Percentiles rank a stretch among this genome's conserved stretches.
These are phyloP conservation scores for Atethmia centrago DNA, from an alignment of 2,888 invertebrate species.

Conservation along the genomic window DNA sequence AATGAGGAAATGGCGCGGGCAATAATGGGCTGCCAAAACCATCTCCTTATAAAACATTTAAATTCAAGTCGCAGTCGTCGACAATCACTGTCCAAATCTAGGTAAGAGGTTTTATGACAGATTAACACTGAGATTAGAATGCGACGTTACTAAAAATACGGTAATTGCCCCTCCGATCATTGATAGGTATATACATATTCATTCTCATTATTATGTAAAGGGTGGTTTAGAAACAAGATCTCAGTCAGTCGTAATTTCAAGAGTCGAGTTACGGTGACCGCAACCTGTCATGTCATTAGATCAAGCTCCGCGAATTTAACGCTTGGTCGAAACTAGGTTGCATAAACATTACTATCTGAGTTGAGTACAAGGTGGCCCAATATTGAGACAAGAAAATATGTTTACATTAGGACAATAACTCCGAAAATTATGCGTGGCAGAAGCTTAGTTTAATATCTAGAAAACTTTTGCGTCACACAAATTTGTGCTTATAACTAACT, in stretches of 20 bases:
- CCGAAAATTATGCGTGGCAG: background rate
- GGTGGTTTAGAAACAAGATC: conserved; percentile 31
- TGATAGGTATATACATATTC: background rate
- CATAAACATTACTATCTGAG: conserved; percentile 29
- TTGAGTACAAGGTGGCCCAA: background rate
- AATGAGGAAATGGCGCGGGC: background rate
- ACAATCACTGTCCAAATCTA: background rate
- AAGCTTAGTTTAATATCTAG: background rate
- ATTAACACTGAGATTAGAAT: too few species aligned
- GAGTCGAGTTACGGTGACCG: conserved; percentile 53
- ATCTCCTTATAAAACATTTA: background rate
- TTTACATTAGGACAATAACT: conserved; percentile 1
- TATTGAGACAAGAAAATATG: conserved; percentile 22
- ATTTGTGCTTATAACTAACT: too few species aligned
- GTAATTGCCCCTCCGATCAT: background rate
- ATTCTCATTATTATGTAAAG: background rate
- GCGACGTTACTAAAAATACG: too few species aligned
- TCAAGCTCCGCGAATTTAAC: conserved; percentile 45
- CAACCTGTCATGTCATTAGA: conserved; percentile 49
- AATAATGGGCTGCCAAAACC: background rate
- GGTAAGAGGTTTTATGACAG: background rate
- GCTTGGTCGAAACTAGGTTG: conserved; percentile 44
- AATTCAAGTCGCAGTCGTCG: too few species aligned
- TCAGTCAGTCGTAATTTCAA: conserved; percentile 21
- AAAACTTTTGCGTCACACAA: background rate